Conservation (phyloP, 2,113 vertebrate species). For the Melanocharis versteri region DNA sequence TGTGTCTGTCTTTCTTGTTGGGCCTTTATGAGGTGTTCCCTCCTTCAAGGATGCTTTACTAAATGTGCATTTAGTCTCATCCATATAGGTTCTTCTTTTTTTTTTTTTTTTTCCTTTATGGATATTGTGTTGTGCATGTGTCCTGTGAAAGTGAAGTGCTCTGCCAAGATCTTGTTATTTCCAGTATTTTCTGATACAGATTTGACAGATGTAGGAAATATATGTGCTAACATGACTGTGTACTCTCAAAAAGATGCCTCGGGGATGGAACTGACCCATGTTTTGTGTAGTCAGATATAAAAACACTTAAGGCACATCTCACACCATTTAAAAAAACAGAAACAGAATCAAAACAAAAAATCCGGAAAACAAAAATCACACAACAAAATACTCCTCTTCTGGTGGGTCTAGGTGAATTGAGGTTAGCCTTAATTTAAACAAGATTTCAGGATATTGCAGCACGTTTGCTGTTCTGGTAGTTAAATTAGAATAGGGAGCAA, state of each 20-base stretch:
- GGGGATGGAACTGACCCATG: neutral
- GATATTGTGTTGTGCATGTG: neutral
- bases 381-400: neutral
- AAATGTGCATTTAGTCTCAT: neutral
- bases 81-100: neutral
- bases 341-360: neutral
- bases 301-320: neutral
- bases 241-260: neutral
- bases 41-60: neutral
- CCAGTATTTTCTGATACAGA: neutral
- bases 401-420: neutral
- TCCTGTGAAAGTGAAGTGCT: neutral
- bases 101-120: neutral
- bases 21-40: neutral
- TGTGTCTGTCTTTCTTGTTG: neutral
- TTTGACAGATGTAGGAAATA: neutral
- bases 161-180: neutral
- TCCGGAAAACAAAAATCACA: neutral
- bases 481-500: neutral
- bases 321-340: neutral
- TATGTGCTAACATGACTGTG: fast-evolving
- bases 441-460: neutral
- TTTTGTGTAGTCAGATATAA: neutral
- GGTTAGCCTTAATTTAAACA: neutral
- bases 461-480: neutral